Conservation (phyloP, 1,140 invertebrate species). For the Heliconius hewitsoni region DNA sequence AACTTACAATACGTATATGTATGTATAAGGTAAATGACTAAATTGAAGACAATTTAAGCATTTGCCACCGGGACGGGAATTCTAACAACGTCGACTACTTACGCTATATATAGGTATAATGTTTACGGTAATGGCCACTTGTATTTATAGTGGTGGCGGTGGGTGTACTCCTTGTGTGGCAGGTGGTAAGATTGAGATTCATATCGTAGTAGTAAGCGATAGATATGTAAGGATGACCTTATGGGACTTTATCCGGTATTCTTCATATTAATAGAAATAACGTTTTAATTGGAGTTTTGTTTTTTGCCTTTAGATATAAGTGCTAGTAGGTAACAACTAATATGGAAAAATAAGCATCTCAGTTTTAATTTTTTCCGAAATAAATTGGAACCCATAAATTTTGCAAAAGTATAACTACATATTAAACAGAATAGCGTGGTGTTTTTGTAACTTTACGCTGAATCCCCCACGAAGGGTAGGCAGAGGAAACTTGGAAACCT, state of each 20-base stretch:
- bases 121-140: neutral
- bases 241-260: neutral
- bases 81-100: constrained; percentile 4
- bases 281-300: too few relatives aligned
- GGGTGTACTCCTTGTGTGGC: constrained; percentile 16
- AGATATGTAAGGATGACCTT: neutral
- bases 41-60: constrained; percentile 24
- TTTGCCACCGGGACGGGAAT: constrained; percentile 5
- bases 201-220: neutral
- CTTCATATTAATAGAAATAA: neutral
- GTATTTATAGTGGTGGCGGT: constrained; percentile 15
- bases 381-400: too few relatives aligned
- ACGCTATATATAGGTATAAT: constrained; percentile 20
- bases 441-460: too few relatives aligned
- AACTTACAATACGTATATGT: neutral
- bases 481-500: too few relatives aligned
- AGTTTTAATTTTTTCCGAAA: too few relatives aligned
- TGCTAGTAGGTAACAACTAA: too few relatives aligned
- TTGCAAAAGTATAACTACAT: too few relatives aligned
- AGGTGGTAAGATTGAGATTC: neutral
- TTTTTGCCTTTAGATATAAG: too few relatives aligned
- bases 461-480: too few relatives aligned
- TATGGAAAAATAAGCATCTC: too few relatives aligned
- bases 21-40: constrained; percentile 8
- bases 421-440: too few relatives aligned